Percentiles rank a stretch among this genome's conserved stretches.
phyloP scores from a whole-genome alignment of 2,113 vertebrate species.

The Cyphomyrus discorhynchus region DNA sequence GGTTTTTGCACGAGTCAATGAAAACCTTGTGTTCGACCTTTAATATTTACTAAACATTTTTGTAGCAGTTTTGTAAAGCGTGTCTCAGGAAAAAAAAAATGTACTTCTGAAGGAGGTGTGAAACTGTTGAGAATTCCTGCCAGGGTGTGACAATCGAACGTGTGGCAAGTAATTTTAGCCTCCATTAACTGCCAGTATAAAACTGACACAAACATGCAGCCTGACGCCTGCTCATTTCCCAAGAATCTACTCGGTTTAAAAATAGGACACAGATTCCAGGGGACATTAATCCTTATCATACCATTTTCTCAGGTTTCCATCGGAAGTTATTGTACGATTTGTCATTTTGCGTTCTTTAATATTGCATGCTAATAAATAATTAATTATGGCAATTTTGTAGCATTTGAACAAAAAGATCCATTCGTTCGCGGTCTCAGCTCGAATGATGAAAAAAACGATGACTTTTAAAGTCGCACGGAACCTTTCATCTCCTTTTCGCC shows the following conservation, averaged over 20 bases:
- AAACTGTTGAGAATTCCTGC: constrained; percentile 5
- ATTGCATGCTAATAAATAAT: neutral
- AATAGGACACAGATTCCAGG: neutral
- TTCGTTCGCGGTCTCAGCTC: neutral
- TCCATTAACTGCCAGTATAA: constrained; percentile 4
- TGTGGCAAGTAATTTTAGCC: constrained; percentile 6
- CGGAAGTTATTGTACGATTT: neutral
- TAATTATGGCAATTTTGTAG: neutral
- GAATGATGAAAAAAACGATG: neutral
- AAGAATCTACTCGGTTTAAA: neutral
- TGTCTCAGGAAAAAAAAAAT: neutral
- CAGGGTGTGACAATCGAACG: constrained; percentile 7
- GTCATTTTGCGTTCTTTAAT: neutral
- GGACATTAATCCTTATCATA: neutral
- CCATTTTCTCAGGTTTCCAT: neutral
- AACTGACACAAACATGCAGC: constrained; percentile 5
- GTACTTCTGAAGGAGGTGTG: neutral
- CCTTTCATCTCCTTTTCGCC: neutral
- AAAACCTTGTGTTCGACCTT: constrained; percentile 9
- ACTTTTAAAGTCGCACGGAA: neutral
- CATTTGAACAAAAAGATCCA: neutral
- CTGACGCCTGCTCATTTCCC: neutral
- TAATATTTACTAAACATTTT: constrained; percentile 21
- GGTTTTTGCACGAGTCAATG: neutral
- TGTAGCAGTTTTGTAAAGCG: constrained; percentile 6